These are phyloP conservation scores for Timandra comae DNA, from an alignment of 2,888 invertebrate genomes.

Conservation along the genomic window DNA sequence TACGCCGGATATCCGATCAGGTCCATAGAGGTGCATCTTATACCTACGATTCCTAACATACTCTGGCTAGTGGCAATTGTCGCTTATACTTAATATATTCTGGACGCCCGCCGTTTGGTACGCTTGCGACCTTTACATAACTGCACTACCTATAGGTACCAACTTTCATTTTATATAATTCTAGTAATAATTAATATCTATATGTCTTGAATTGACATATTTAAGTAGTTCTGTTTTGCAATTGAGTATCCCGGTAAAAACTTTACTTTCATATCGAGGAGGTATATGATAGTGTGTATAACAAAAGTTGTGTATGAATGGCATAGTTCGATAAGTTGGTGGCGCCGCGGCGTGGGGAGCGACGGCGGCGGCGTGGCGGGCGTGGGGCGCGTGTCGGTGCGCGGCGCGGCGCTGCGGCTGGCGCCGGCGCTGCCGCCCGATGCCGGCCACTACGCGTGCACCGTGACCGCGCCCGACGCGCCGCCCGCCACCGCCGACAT, in stretches of 20 bases:
- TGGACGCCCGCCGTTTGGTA: slow-evolving; percentile 18
- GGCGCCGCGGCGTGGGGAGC: slow-evolving; percentile 73
- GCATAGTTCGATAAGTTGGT: slow-evolving; percentile 67
- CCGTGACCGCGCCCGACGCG: slow-evolving; percentile 82
- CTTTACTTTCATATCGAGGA: too few relatives aligned
- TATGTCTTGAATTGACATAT: background rate
- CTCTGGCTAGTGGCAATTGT: too few relatives aligned
- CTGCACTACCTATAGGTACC: background rate
- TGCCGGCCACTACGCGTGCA: slow-evolving; percentile 86
- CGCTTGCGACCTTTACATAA: background rate
- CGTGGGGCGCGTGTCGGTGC: slow-evolving; percentile 59
- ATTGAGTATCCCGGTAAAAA: too few relatives aligned
- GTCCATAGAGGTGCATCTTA: slow-evolving; percentile 71
- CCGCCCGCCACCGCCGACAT: slow-evolving; percentile 82
- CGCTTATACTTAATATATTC: too few relatives aligned
- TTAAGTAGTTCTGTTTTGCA: slow-evolving; percentile 1
- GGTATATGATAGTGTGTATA: too few relatives aligned
- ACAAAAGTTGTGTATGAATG: too few relatives aligned
- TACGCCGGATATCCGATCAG: slow-evolving; percentile 91
- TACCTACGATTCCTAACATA: slow-evolving; percentile 47
- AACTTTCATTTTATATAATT: background rate
- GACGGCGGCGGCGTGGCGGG: slow-evolving; percentile 44
- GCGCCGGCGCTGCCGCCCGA: slow-evolving; percentile 71
- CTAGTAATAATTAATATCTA: background rate
- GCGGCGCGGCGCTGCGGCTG: slow-evolving; percentile 47